Conservation (phyloP, 2,113 vertebrate genomes). For the Salvator merianae region DNA sequence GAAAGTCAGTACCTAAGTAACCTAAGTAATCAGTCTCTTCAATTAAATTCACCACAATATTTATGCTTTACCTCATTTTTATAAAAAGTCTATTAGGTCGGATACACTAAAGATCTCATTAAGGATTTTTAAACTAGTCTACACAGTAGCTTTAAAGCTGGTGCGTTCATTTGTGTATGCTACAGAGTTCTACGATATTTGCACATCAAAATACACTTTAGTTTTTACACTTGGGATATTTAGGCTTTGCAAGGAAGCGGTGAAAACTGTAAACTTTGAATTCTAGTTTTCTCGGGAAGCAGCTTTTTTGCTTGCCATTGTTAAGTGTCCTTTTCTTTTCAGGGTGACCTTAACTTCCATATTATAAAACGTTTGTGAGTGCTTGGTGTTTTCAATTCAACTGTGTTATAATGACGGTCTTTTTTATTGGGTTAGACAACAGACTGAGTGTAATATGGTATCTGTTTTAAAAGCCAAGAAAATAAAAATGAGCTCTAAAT, state of each 20-base stretch:
- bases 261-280: conserved; percentile 72
- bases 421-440: conserved; percentile 55
- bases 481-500: conserved; percentile 42
- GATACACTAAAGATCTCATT: neutral
- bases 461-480: neutral
- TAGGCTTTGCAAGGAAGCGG: conserved; percentile 61
- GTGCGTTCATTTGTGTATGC: conserved; percentile 40
- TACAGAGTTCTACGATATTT: conserved; percentile 69
- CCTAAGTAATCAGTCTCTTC: neutral
- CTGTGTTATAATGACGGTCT: conserved; percentile 60
- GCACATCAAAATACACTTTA: conserved; percentile 74
- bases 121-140: conserved; percentile 28
- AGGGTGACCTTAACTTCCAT: conserved; percentile 78
- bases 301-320: conserved; percentile 64
- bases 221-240: conserved; percentile 69
- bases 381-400: conserved; percentile 48
- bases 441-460: conserved; percentile 46
- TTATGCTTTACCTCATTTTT: neutral
- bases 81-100: conserved; percentile 1
- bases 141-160: conserved; percentile 8
- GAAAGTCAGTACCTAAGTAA: neutral
- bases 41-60: neutral
- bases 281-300: conserved; percentile 68
- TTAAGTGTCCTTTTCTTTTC: conserved; percentile 68
- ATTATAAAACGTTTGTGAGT: conserved; percentile 59